Base-by-base conservation (phyloP, 2,113 vertebrate genomes). In the Ageneiosus marmoratus region DNA sequence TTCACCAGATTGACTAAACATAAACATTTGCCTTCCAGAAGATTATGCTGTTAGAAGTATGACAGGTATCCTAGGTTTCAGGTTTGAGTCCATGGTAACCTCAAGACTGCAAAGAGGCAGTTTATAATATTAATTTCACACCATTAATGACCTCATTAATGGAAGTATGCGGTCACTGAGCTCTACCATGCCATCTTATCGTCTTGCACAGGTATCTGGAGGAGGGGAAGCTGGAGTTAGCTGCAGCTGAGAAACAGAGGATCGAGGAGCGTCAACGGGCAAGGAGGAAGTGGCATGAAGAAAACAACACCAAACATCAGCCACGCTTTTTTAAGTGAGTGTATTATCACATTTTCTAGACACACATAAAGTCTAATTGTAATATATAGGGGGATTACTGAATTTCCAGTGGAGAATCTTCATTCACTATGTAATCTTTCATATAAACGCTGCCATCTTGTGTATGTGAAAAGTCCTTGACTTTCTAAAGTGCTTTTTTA, bases 301-400 rank as follows among this genome's bases (percentile, higher is more conserved):
- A 99, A 90, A 97, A 96, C 34, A 92, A 96, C 92, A 92, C 96
- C 87, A 96, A 95, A 92, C 95, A 97, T 29, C 93, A 94, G 93
- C 96, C 98, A 70, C 96, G 95, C 90, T 99, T 98, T 94, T 99
- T 99, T 94, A 98, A 95, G 98, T 99, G 89, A 96, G 96, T 92
- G 32, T 63, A n/a, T 34, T 32, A 27, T 79, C 34, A 56, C 29
- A 60, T 48, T 46, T 58, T 75, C 77, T 27, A 15, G 0, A 13
- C 48, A 16, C 27, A 3, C 11, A 11, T 72, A 70, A 10, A 41
- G 12, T 8, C 13, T 69, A 44, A 8, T 46, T 41, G n/a, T 41
- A 41, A 13, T 41, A 24, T 34, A n/a, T 12, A 32, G 20, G 34
- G 7, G n/a, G n/a, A n/a, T n/a, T n/a, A n/a, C n/a, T n/a, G 34